Evolutionary conservation across 2,797 vertebrate species (phyloP), one percentile per base, ranked within the genome.

Genomic region (Crenuchus spilurus): DNA sequence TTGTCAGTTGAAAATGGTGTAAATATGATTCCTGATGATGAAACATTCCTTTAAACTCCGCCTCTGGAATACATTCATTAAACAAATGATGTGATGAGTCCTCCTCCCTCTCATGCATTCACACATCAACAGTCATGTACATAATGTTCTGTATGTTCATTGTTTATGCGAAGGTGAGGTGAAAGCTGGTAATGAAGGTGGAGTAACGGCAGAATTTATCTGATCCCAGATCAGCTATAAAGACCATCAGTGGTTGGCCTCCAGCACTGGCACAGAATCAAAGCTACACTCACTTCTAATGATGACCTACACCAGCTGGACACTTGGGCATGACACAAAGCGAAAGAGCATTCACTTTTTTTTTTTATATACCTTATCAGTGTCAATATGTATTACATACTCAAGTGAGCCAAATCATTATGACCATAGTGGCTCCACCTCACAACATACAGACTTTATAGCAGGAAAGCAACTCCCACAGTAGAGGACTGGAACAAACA

Each of bases 221-320:
- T 75, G 69, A 71, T 54, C 70, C 14, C 66, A 68, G 49, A 71
- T 42, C 71, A 72, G 77, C 62, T 63, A 16, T 55, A 24, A 4
- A 64, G 46, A 26, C 22, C 28, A 44, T 70, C 13, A 18, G 30
- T 49, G 70, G 8, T 20, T 62, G 61, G 41, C 73, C 66, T 31
- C 22, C 28, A 74, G 67, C 55, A 35, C 64, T 80, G 78, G 75
- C 49, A 51, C 52, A 22, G 52, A 63, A 78, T 80, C 75, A 82
- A 80, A 80, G 81, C 52, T 65, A 39, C 66, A 64, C 48, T 72
- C 67, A 0, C 42, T 58, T 31, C 65, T 68, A 67, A 42, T 72
- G 63, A 76, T 58, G 55, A 74, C 51, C 28, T 74, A 26, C 55
- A 74, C 46, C 70, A 70, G 74, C 74, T 71, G 66, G 66, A 72